These are phyloP conservation scores for Chrysaora quinquecirrha DNA, from an alignment of 30 jellyfish, hydroid and myxozoan genomes.

Conservation along the genomic window DNA sequence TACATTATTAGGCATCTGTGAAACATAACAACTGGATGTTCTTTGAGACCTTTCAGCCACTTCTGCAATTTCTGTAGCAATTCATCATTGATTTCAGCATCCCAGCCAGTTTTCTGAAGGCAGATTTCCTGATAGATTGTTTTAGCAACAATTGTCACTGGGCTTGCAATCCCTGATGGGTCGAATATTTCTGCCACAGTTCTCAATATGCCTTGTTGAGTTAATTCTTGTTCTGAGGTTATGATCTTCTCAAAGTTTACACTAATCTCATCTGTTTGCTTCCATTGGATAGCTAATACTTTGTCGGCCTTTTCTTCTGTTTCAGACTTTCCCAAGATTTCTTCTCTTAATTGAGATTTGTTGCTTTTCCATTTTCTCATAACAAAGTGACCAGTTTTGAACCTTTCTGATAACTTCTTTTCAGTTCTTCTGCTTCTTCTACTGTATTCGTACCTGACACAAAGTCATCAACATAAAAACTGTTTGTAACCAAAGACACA, in stretches of 20 bases:
- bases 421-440: conserved; percentile 37
- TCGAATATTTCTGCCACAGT: conserved; percentile 14
- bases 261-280: not conserved
- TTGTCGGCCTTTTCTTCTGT: not conserved
- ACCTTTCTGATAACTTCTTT: not conserved
- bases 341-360: not conserved
- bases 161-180: conserved; percentile 11
- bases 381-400: conserved; percentile 1
- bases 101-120: conserved; percentile 27
- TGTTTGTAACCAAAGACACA: not conserved
- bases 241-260: not conserved
- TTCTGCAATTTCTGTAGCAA: conserved; percentile 3
- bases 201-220: conserved; percentile 13
- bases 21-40: not conserved
- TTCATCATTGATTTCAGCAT: conserved; percentile 9
- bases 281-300: conserved; percentile 32
- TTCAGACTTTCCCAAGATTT: not conserved
- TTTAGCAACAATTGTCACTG: conserved; percentile 21
- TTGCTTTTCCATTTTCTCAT: conserved; percentile 38
- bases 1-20: not conserved
- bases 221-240: not conserved
- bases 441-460: not conserved
- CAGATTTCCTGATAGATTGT: conserved; percentile 27
- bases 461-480: conserved; percentile 17
- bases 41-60: not conserved